Conservation (phyloP, 2,888 invertebrate genomes). For the Pseudococcus longispinus region DNA sequence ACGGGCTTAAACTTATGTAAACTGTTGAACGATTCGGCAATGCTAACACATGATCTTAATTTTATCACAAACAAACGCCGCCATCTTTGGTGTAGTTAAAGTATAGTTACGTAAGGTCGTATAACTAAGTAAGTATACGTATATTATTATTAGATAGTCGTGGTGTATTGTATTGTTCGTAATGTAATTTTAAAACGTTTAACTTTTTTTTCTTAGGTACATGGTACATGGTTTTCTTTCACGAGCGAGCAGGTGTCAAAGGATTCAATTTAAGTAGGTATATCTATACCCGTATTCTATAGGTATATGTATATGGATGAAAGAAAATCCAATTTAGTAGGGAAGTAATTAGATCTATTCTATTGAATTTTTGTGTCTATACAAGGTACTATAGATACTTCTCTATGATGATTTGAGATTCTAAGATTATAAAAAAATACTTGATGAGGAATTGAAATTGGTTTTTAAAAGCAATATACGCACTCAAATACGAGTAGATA, state of each 20-base stretch:
- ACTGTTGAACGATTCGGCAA: slow-evolving; percentile 34
- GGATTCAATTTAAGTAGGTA: not conserved
- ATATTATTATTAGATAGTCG: not conserved
- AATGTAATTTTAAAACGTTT: slow-evolving; percentile 21
- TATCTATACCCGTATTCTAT: not conserved
- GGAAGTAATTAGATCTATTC: not conserved
- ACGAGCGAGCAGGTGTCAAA: not conserved
- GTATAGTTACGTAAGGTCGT: slow-evolving; percentile 30
- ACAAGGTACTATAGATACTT: too few relatives aligned
- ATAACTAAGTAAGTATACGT: not conserved
- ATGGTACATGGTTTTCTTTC: not conserved
- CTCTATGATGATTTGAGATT: too few relatives aligned
- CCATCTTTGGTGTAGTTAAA: slow-evolving; percentile 32
- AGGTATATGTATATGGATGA: not conserved
- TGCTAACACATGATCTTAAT: slow-evolving; percentile 47
- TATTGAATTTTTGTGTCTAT: too few relatives aligned
- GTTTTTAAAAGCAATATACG: too few relatives aligned
- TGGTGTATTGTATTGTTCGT: not conserved
- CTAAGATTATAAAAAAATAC: too few relatives aligned
- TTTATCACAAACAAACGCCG: slow-evolving; percentile 51
- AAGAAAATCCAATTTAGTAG: not conserved
- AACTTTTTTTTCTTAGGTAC: not conserved
- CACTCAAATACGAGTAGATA: too few relatives aligned
- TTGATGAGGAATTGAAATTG: too few relatives aligned
- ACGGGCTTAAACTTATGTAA: slow-evolving; percentile 42